Conservation (phyloP, 2,888 invertebrate genomes). For the Heliconius ethilla region DNA sequence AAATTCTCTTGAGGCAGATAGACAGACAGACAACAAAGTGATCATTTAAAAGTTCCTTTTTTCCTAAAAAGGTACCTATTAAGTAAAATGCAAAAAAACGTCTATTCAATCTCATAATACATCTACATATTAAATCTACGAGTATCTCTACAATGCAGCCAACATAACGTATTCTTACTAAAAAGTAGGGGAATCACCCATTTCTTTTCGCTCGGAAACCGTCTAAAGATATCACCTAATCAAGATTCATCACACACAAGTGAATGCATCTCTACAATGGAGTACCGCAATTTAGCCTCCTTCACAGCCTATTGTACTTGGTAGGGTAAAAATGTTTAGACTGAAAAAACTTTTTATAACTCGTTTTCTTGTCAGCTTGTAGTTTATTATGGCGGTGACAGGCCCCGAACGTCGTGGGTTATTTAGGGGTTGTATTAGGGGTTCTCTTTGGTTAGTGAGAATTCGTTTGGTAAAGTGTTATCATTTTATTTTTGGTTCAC, state of each 20-base stretch:
- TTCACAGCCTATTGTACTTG: constrained; percentile 42
- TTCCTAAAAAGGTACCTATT: neutral
- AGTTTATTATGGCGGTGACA: constrained; percentile 24
- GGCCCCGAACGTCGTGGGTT: constrained; percentile 14
- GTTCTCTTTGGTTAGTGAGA: constrained; percentile 2
- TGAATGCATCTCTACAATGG: constrained; percentile 47
- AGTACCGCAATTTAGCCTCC: constrained; percentile 44
- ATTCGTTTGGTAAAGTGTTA: neutral
- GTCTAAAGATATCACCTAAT: constrained; percentile 41
- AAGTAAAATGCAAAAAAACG: neutral
- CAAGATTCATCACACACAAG: constrained; percentile 45
- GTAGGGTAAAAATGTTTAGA: constrained; percentile 32
- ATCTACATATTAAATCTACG: neutral
- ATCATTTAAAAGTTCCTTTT: no score
- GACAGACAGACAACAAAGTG: no score
- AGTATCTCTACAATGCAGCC: constrained; percentile 7
- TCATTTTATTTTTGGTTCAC: neutral
- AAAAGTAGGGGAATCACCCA: constrained; percentile 23
- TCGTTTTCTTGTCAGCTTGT: constrained; percentile 31
- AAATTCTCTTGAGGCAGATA: no score
- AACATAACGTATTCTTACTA: constrained; percentile 17
- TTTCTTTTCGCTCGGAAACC: constrained; percentile 30
- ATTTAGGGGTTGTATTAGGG: constrained; percentile 12
- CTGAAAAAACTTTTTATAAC: constrained; percentile 34
- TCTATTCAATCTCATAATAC: neutral